A percentile compares a stretch with the other conserved stretches of the same genome.
These are phyloP conservation scores for Aphelenchoides fujianensis DNA, from an alignment of 1,140 invertebrate species.

Conservation along the genomic window DNA sequence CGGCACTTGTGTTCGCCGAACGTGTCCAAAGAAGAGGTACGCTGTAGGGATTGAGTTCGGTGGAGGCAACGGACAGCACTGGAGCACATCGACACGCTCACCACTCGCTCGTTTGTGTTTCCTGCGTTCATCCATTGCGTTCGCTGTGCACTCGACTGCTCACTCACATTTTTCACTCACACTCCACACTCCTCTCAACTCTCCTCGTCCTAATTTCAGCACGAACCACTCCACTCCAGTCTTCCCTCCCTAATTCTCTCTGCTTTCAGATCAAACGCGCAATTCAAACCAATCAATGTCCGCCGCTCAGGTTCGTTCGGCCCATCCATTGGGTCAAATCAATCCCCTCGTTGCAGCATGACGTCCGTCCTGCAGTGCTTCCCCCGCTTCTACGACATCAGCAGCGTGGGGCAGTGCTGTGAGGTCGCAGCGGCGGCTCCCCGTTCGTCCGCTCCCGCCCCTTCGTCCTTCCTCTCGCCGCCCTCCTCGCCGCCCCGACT, in stretches of 20 bases:
- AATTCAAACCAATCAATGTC: slow-evolving; percentile 29
- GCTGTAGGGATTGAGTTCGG: no score
- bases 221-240: no score
- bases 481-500: not conserved
- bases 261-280: slow-evolving; percentile 30
- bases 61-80: no score
- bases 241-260: no score
- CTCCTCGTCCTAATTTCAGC: not conserved
- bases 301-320: slow-evolving; percentile 10
- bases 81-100: no score
- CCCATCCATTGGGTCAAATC: not conserved
- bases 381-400: slow-evolving; percentile 42
- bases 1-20: slow-evolving; percentile 24
- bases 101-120: no score
- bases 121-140: not conserved
- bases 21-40: slow-evolving; percentile 32
- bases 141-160: no score
- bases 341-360: slow-evolving; percentile 7
- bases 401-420: slow-evolving; percentile 35
- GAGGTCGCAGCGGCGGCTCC: not conserved
- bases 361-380: slow-evolving; percentile 42
- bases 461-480: not conserved
- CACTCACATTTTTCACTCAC: not conserved
- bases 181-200: not conserved
- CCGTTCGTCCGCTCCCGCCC: slow-evolving; percentile 1